These are phyloP conservation scores for Phorcus lineatus DNA, from an alignment of 2,888 invertebrate species.

Conservation along the genomic window DNA sequence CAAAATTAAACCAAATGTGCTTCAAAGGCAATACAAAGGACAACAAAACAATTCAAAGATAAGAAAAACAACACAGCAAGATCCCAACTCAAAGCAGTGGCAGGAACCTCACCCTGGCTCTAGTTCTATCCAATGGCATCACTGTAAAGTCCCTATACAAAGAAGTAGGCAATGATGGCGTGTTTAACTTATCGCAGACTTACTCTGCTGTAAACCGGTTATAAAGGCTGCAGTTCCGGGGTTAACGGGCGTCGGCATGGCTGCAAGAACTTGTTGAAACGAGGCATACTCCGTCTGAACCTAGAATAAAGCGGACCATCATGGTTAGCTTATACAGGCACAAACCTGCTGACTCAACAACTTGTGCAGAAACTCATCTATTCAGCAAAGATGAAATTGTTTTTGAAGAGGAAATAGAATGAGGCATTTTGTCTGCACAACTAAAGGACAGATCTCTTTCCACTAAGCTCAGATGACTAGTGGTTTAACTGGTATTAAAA, in stretches of 20 bases:
- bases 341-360: not conserved
- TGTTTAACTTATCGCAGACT: constrained; percentile 51
- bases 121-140: no score
- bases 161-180: not conserved
- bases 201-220: constrained; percentile 68
- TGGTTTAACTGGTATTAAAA: no score
- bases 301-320: constrained; percentile 58
- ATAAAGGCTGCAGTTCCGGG: constrained; percentile 63
- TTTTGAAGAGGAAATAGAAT: no score
- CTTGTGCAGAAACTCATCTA: not conserved
- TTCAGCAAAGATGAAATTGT: no score
- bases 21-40: not conserved
- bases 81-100: no score
- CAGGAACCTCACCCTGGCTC: no score
- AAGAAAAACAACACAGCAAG: no score
- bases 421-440: no score
- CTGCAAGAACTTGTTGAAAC: constrained; percentile 73
- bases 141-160: not conserved
- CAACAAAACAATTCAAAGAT: not conserved
- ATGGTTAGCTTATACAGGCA: constrained; percentile 16
- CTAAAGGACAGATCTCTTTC: no score
- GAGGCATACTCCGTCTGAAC: constrained; percentile 74
- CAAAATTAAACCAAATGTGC: not conserved
- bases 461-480: no score
- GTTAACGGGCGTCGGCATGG: constrained; percentile 64